Conservation (phyloP, 1,140 invertebrate genomes). For the Metopolophium dirhodum region DNA sequence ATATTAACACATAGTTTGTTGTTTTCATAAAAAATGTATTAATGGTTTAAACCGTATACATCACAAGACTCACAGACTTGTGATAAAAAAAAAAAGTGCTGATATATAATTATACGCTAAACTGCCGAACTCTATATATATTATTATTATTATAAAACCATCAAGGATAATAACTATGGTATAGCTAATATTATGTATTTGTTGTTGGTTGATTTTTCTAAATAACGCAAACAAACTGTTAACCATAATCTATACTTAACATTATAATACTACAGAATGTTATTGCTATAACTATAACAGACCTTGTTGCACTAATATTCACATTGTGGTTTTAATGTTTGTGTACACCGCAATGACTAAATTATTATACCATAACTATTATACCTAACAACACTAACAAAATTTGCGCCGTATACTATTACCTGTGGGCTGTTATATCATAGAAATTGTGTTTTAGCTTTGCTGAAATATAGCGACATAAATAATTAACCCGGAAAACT, state of each 20-base stretch:
- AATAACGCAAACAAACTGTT: background rate
- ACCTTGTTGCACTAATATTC: background rate
- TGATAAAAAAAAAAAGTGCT: too few relatives aligned
- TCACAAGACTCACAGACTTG: background rate
- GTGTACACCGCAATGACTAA: background rate
- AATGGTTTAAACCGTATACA: background rate
- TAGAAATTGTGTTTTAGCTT: background rate
- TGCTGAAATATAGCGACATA: background rate
- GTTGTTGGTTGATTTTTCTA: background rate
- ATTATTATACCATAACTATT: background rate
- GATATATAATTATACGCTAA: too few relatives aligned
- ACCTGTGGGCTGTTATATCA: background rate
- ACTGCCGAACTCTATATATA: too few relatives aligned
- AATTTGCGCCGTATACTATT: background rate
- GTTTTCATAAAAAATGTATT: background rate
- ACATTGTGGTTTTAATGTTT: background rate
- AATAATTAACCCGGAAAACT: slow-evolving; percentile 8
- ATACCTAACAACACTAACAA: too few relatives aligned
- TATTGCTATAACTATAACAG: background rate
- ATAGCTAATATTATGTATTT: background rate
- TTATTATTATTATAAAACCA: background rate
- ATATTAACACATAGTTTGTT: background rate
- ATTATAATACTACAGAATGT: background rate
- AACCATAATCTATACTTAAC: background rate
- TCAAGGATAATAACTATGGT: background rate